phyloP scores from a whole-genome alignment of 2,797 vertebrate genomes.

The Labroides dimidiatus region DNA sequence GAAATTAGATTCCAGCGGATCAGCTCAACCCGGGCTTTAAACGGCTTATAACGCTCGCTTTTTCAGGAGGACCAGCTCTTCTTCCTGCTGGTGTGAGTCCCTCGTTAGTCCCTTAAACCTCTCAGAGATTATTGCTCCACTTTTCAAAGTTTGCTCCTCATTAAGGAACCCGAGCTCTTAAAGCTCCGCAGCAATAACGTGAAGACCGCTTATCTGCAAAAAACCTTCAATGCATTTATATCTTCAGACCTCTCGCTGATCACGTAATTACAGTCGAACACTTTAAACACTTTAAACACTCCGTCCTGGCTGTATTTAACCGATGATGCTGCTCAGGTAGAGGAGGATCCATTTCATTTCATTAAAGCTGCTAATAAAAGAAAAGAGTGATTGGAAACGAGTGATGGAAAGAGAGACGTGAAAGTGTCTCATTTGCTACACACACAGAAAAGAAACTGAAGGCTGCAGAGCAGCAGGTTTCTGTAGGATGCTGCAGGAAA shows the following conservation, averaged over 20 bases:
- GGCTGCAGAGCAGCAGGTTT: conserved; percentile 7
- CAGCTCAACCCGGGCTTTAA: conserved; percentile 51
- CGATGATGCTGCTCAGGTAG: not conserved
- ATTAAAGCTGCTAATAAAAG: conserved; percentile 28
- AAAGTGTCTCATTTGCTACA: conserved; percentile 1
- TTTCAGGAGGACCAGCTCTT: conserved; percentile 11
- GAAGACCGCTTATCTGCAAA: conserved; percentile 27
- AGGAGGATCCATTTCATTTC: conserved; percentile 28
- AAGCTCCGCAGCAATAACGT: conserved; percentile 13
- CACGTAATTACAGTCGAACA: conserved; percentile 17
- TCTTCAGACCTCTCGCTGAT: conserved; percentile 17
- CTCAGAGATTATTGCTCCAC: conserved; percentile 31
- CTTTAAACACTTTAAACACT: conserved; percentile 12
- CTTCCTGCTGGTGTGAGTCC: not conserved
- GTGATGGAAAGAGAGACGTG: too few relatives aligned
- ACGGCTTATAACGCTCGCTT: conserved; percentile 42
- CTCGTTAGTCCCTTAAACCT: conserved; percentile 1
- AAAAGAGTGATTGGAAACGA: conserved; percentile 16
- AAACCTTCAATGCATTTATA: conserved; percentile 7
- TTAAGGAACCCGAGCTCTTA: conserved; percentile 28
- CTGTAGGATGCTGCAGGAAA: conserved; percentile 5
- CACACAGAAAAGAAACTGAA: not conserved
- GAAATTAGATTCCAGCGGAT: conserved; percentile 62
- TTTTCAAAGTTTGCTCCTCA: conserved; percentile 34
- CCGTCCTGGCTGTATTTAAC: not conserved